Evolutionary conservation across 2,888 invertebrate species (phyloP).

Genomic region (Oscheius myriophilus): DNA sequence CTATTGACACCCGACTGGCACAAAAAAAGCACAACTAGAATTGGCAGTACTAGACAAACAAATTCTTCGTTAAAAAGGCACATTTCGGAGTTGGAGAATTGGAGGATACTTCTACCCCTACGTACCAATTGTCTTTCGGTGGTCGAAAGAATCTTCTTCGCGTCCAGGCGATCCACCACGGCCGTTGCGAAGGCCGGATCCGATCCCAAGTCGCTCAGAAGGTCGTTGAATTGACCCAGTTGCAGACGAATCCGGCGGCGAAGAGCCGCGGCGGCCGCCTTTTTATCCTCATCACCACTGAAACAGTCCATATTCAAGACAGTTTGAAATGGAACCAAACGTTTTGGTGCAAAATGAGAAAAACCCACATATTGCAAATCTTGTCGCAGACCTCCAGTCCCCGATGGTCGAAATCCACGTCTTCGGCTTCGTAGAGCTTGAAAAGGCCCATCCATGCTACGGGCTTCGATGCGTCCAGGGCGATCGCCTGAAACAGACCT

Average conservation of each 20-base stretch:
- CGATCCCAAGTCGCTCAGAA: conserved; percentile 20
- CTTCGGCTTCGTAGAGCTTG: conserved; percentile 39
- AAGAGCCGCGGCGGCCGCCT: neutral
- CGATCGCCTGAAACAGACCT: conserved; percentile 33
- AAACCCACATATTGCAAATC: conserved; percentile 26
- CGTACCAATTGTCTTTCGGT: conserved; percentile 7
- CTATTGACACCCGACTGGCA: too few relatives aligned
- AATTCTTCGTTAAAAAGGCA: too few relatives aligned
- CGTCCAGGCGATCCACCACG: conserved; percentile 1
- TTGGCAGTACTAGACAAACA: too few relatives aligned
- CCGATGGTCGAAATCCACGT: conserved; percentile 29
- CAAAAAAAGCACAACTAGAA: too few relatives aligned
- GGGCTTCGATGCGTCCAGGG: conserved; percentile 33
- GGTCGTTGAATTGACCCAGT: conserved; percentile 1
- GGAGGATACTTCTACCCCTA: too few relatives aligned
- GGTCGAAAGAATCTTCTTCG: conserved; percentile 1
- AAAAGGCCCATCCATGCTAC: conserved; percentile 48
- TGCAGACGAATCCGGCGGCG: conserved; percentile 11
- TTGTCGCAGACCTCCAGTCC: conserved; percentile 37
- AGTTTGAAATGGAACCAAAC: too few relatives aligned
- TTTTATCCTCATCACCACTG: conserved; percentile 28
- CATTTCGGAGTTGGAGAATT: too few relatives aligned
- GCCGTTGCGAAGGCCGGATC: conserved; percentile 9
- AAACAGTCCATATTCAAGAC: conserved; percentile 3
- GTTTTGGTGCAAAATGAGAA: neutral